phyloP scores from a whole-genome alignment of 2,888 invertebrate genomes.

The Ochlodes sylvanus region DNA sequence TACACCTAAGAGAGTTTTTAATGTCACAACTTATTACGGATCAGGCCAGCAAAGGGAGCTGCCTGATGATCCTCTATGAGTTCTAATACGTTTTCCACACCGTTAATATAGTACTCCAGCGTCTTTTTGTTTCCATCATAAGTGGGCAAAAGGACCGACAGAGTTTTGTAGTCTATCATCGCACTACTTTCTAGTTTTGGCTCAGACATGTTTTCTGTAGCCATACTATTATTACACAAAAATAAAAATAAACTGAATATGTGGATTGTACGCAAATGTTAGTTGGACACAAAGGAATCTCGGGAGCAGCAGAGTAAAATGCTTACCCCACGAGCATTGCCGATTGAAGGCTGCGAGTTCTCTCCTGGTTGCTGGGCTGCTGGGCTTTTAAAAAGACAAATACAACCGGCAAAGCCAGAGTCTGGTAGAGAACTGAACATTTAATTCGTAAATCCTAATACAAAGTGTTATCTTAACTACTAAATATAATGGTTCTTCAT shows the following conservation, averaged over 20 bases:
- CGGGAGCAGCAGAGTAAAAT: constrained; percentile 40
- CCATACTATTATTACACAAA: constrained; percentile 27
- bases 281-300: constrained; percentile 27
- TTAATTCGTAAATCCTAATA: too few relatives aligned
- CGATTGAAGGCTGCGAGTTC: too few relatives aligned
- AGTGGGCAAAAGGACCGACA: constrained; percentile 41
- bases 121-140: constrained; percentile 49
- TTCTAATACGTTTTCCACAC: constrained; percentile 45
- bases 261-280: constrained; percentile 13
- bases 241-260: neutral
- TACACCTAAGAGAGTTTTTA: too few relatives aligned
- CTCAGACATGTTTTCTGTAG: constrained; percentile 24
- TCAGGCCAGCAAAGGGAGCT: constrained; percentile 41
- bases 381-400: too few relatives aligned
- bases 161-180: constrained; percentile 2
- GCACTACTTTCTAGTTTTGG: neutral
- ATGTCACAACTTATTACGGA: constrained; percentile 48
- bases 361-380: too few relatives aligned
- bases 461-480: too few relatives aligned
- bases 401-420: too few relatives aligned
- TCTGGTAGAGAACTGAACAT: too few relatives aligned
- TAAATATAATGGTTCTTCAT: too few relatives aligned
- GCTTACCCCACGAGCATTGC: constrained; percentile 46
- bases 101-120: constrained; percentile 44
- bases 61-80: constrained; percentile 40